Base-by-base conservation (phyloP, 2,113 vertebrate species). In the Brachionichthys hirsutus region DNA sequence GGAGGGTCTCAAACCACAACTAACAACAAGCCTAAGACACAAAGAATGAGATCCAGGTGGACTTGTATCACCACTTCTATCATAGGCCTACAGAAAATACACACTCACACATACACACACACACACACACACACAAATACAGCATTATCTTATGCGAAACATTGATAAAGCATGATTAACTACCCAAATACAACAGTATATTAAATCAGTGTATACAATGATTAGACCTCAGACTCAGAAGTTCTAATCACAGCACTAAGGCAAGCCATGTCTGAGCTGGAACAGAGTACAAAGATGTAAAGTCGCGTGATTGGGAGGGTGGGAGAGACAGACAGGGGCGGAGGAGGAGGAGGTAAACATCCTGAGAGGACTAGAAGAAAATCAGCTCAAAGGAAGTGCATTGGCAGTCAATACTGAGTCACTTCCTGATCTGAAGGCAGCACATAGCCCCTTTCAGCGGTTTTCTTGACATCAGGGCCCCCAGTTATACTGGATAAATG, bases 311-410 rank as follows among this genome's bases (percentile, higher is more conserved):
- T 42, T 20, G 49, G 65, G 47, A 69, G 51, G 68, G 48, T 53
- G 47, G 48, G 56, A 56, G 58, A 68, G 50, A 66, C 51, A 55
- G 71, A 65, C 56, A 13, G 19, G 38, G 57, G 11, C 6, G 12
- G 36, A 45, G 64, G 38, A 62, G 53, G 35, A 77, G 73, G 82
- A 60, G 78, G 75, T 82, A 87, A 88, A 89, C 86, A 88, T 88
- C 84, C 84, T 84, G 79, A 82, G 59, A 81, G 68, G 70, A 77
- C 77, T 60, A 63, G 71, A 69, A 59, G 73, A 84, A 77, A 83
- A 80, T 80, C 75, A 78, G 71, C 49, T 40, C 61, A 72, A 69
- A 89, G 89, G 89, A 91, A 89, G 81, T 86, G 71, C 77, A 80
- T 70, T 54, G 61, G 24, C 70, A 83, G 82, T 81, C 73, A 78